These are phyloP conservation scores for Tetramorium bicarinatum DNA, from an alignment of 2,888 invertebrate genomes.

Conservation along the genomic window DNA sequence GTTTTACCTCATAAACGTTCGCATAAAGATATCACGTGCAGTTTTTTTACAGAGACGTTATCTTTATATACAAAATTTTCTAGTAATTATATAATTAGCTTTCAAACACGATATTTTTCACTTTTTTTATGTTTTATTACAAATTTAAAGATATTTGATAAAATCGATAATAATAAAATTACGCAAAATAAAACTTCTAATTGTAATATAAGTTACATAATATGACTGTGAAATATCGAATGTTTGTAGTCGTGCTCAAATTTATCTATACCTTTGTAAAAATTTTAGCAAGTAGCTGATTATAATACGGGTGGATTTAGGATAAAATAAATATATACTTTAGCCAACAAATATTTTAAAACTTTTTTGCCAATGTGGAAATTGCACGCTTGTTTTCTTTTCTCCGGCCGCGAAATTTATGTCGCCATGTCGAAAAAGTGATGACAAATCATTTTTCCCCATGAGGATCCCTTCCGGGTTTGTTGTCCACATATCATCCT, in stretches of 20 bases:
- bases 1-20: constrained; percentile 18
- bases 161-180: neutral
- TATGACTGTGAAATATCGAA: neutral
- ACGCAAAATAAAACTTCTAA: neutral
- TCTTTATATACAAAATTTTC: constrained; percentile 1
- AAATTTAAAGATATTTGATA: neutral
- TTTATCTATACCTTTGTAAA: neutral
- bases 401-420: constrained; percentile 50
- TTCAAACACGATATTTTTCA: neutral
- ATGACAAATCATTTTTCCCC: constrained; percentile 59
- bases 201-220: constrained; percentile 4
- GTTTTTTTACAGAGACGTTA: constrained; percentile 25
- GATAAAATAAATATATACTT: neutral
- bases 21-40: constrained; percentile 23
- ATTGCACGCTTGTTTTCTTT: constrained; percentile 17
- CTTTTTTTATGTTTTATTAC: neutral
- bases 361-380: constrained; percentile 18
- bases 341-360: constrained; percentile 27
- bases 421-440: constrained; percentile 59
- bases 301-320: constrained; percentile 9
- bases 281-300: neutral
- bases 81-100: neutral
- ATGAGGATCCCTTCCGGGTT: constrained; percentile 19
- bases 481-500: neutral
- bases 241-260: neutral